phyloP scores from a whole-genome alignment of 2,113 vertebrate genomes.

The Coturnix japonica region DNA sequence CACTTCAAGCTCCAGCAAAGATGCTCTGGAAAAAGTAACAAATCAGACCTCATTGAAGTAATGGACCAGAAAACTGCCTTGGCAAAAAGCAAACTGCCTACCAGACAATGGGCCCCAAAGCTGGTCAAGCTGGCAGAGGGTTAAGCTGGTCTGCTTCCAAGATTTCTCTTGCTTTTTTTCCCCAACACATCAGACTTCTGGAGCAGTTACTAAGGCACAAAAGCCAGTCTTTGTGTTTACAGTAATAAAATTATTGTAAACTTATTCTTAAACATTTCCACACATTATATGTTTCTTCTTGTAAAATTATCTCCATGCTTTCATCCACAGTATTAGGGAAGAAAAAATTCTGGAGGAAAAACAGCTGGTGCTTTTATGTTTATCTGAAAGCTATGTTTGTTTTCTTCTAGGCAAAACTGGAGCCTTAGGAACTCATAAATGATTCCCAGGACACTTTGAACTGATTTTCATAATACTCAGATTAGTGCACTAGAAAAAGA shows the following conservation, averaged over 20 bases:
- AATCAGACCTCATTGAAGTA: not conserved
- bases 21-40: not conserved
- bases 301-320: constrained; percentile 46
- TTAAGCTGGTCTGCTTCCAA: not conserved
- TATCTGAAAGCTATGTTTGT: constrained; percentile 63
- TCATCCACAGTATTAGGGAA: constrained; percentile 23
- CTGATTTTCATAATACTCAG: constrained; percentile 25
- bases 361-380: constrained; percentile 61
- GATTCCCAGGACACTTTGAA: constrained; percentile 40
- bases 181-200: not conserved
- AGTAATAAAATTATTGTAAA: constrained; percentile 24
- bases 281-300: constrained; percentile 24
- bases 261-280: constrained; percentile 61
- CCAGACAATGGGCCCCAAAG: not conserved
- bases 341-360: constrained; percentile 36
- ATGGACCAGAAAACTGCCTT: not conserved
- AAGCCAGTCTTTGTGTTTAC: constrained; percentile 18
- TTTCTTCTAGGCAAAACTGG: constrained; percentile 53
- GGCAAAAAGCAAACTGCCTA: not conserved
- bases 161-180: not conserved
- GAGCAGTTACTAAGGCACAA: not conserved
- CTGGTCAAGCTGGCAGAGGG: not conserved
- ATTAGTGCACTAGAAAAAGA: constrained; percentile 11
- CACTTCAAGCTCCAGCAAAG: not conserved
- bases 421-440: constrained; percentile 48